Evolutionary conservation across 2,113 vertebrate species (phyloP).

Genomic region (Tragelaphus buxtoni): DNA sequence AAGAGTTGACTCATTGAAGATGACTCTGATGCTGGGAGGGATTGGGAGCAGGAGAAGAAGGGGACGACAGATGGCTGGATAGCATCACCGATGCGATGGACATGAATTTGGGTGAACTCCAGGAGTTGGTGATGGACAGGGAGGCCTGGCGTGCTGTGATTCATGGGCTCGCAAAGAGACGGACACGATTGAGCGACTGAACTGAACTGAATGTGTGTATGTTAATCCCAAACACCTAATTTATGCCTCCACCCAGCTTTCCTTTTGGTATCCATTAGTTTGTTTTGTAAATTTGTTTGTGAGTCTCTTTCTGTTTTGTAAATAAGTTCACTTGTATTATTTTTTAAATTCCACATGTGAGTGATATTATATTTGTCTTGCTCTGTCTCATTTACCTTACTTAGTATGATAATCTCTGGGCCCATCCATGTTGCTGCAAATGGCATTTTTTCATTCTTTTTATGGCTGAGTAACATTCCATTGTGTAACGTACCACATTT

Average conservation of each 20-base stretch:
- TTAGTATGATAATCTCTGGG: not conserved
- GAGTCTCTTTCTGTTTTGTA: not conserved
- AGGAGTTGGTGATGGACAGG: too few relatives aligned
- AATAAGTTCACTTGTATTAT: not conserved
- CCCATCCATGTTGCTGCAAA: not conserved
- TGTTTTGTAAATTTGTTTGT: not conserved
- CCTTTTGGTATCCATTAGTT: not conserved
- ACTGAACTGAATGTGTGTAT: not conserved
- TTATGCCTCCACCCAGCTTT: not conserved
- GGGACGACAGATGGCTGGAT: too few relatives aligned
- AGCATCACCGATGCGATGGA: fast-evolving
- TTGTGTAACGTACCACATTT: not conserved
- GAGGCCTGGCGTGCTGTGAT: too few relatives aligned
- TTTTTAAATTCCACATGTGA: not conserved
- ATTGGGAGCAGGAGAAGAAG: too few relatives aligned
- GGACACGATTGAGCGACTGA: too few relatives aligned
- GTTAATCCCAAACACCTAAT: not conserved
- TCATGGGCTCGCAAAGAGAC: too few relatives aligned
- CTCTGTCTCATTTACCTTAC: not conserved
- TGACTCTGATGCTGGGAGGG: too few relatives aligned
- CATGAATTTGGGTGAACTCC: too few relatives aligned
- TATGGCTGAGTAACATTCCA: not conserved
- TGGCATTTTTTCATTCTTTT: not conserved
- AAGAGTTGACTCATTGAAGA: too few relatives aligned
- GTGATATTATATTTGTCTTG: not conserved